Percentiles rank a stretch among this genome's conserved stretches.
These are phyloP conservation scores for Lepidothrix coronata DNA, from an alignment of 2,113 vertebrate species.

Conservation along the genomic window DNA sequence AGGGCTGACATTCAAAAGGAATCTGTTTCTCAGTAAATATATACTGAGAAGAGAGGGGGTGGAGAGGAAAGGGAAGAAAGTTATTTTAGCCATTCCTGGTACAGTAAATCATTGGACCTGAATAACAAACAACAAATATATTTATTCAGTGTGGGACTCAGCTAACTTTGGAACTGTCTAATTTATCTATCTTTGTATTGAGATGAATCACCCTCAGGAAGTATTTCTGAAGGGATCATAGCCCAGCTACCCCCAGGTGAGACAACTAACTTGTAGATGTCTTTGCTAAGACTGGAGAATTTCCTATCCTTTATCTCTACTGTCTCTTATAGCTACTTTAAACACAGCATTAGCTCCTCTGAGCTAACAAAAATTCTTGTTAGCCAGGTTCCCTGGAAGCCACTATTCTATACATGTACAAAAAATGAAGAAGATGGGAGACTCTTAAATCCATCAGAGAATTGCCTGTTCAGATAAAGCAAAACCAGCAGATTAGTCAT, in stretches of 20 bases:
- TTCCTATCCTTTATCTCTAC: not conserved
- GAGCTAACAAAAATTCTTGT: not conserved
- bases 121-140: not conserved
- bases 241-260: not conserved
- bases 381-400: not conserved
- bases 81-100: slow-evolving; percentile 20
- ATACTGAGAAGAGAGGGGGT: not conserved
- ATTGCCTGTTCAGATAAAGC: not conserved
- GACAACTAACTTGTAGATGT: not conserved
- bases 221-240: not conserved
- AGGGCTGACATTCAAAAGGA: not conserved
- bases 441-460: not conserved
- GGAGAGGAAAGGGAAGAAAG: not conserved
- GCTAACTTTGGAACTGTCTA: slow-evolving; percentile 7
- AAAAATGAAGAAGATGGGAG: not conserved
- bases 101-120: not conserved
- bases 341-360: not conserved
- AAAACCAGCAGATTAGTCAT: slow-evolving; percentile 38
- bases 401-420: not conserved
- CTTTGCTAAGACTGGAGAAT: not conserved
- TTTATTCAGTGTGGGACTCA: not conserved
- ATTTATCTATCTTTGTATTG: slow-evolving; percentile 4
- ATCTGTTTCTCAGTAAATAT: not conserved
- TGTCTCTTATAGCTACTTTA: not conserved
- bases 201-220: slow-evolving; percentile 19